phyloP scores from a whole-genome alignment of 2,888 invertebrate species.

The Cyrtodaria siliqua region DNA sequence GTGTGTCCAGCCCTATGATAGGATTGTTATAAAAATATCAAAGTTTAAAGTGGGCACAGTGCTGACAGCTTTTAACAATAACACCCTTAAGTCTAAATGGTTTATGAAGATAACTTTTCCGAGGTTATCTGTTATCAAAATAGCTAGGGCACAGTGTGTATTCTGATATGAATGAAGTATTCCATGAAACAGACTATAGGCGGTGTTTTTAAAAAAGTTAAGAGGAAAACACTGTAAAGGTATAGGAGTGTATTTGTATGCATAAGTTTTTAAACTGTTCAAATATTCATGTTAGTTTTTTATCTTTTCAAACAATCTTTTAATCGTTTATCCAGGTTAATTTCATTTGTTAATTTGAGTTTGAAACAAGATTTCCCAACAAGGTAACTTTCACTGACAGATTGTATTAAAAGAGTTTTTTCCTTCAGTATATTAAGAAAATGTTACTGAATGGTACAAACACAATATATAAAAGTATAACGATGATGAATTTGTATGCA shows the following conservation, averaged over 20 bases:
- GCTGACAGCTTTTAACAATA: slow-evolving; percentile 38
- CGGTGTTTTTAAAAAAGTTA: background rate
- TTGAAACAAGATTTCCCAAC: too few relatives aligned
- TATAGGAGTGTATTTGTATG: background rate
- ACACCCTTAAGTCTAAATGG: slow-evolving; percentile 28
- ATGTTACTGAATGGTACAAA: too few relatives aligned
- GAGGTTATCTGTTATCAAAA: slow-evolving; percentile 23
- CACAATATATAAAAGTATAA: too few relatives aligned
- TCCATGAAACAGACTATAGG: slow-evolving; percentile 46
- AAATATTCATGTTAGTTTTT: slow-evolving; percentile 22
- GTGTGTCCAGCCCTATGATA: too few relatives aligned
- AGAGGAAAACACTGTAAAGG: background rate
- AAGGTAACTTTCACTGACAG: too few relatives aligned
- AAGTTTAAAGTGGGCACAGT: background rate
- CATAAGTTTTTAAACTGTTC: slow-evolving; percentile 25
- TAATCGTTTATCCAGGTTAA: slow-evolving; percentile 11
- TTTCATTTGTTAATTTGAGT: slow-evolving; percentile 20
- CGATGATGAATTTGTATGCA: too few relatives aligned
- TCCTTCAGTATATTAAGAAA: too few relatives aligned
- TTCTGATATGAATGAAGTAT: background rate
- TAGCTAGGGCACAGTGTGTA: background rate
- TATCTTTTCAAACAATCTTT: slow-evolving; percentile 12
- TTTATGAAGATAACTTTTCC: slow-evolving; percentile 19
- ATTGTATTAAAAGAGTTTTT: too few relatives aligned
- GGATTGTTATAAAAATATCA: too few relatives aligned